Evolutionary conservation across 2,113 vertebrate species (phyloP).

Genomic region (Girardinichthys multiradiatus): DNA sequence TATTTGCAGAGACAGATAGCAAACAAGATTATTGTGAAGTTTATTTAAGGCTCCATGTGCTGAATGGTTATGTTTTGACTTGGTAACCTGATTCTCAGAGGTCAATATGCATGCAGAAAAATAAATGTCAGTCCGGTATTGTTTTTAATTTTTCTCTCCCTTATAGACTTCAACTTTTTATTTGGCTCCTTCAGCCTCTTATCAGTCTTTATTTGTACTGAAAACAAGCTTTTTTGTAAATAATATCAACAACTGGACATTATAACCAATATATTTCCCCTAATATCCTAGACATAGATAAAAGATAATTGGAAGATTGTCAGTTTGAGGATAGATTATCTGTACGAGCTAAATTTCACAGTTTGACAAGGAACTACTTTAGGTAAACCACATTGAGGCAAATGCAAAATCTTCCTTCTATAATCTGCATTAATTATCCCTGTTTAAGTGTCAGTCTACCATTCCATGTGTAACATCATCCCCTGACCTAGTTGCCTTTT

Average conservation of each 20-base stretch:
- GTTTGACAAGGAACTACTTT: constrained; percentile 27
- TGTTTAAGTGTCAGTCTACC: constrained; percentile 53
- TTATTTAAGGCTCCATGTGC: constrained; percentile 38
- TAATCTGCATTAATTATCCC: neutral
- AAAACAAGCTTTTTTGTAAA: constrained; percentile 24
- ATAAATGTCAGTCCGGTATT: constrained; percentile 15
- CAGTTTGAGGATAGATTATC: neutral
- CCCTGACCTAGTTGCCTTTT: constrained; percentile 65
- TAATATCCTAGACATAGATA: constrained; percentile 14
- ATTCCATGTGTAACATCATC: constrained; percentile 41
- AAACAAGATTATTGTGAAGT: constrained; percentile 53
- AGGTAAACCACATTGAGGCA: constrained; percentile 14
- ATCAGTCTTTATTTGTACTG: constrained; percentile 20
- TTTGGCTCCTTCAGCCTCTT: constrained; percentile 5
- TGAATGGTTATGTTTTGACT: constrained; percentile 46
- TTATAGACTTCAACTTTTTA: neutral
- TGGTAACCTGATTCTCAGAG: constrained; percentile 27
- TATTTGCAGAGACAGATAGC: constrained; percentile 66
- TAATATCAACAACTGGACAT: constrained; percentile 12
- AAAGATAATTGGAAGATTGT: constrained; percentile 2
- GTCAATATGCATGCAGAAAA: constrained; percentile 24
- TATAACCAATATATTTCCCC: constrained; percentile 10
- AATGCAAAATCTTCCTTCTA: constrained; percentile 15
- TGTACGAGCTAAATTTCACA: constrained; percentile 9
- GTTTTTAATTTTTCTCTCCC: neutral